These are phyloP conservation scores for Temnothorax curvispinosus DNA, from an alignment of 1,140 invertebrate genomes.

Conservation along the genomic window DNA sequence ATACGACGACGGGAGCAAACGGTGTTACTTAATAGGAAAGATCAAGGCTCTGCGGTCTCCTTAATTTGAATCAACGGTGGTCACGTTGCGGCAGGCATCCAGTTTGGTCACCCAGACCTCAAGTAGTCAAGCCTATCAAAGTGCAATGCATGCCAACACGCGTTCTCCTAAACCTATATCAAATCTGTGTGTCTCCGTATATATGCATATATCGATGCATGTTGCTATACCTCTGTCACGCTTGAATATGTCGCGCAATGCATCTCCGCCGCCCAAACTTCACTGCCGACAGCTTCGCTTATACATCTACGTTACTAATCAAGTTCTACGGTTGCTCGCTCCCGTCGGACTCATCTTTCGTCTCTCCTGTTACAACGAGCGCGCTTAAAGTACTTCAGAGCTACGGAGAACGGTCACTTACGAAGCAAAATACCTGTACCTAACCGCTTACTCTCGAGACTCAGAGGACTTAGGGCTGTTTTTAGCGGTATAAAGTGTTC, in stretches of 20 bases:
- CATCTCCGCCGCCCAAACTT: conserved; percentile 64
- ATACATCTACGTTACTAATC: conserved; percentile 70
- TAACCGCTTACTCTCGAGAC: conserved; percentile 10
- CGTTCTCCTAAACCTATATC: conserved; percentile 17
- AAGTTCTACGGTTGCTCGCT: conserved; percentile 47
- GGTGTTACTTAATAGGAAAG: conserved; percentile 29
- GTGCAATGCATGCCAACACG: conserved; percentile 5
- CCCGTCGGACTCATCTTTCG: conserved; percentile 21
- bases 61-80: conserved; percentile 45
- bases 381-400: conserved; percentile 46
- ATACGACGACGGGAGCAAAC: not conserved
- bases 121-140: conserved; percentile 49
- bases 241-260: conserved; percentile 66
- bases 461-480: conserved; percentile 38
- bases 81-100: conserved; percentile 38
- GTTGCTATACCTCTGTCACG: conserved; percentile 4
- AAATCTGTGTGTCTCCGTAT: not conserved
- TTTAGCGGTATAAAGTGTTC: conserved; percentile 50
- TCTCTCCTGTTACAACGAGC: conserved; percentile 39
- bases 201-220: conserved; percentile 6
- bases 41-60: conserved; percentile 52
- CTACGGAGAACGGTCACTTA: conserved; percentile 14
- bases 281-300: conserved; percentile 46
- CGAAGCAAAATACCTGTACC: not conserved
- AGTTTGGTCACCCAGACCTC: conserved; percentile 28